A percentile compares a stretch with the other conserved stretches of the same genome.
Evolutionary conservation across 2,888 invertebrate genomes (phyloP).

Genomic region (Cantharis rustica): DNA sequence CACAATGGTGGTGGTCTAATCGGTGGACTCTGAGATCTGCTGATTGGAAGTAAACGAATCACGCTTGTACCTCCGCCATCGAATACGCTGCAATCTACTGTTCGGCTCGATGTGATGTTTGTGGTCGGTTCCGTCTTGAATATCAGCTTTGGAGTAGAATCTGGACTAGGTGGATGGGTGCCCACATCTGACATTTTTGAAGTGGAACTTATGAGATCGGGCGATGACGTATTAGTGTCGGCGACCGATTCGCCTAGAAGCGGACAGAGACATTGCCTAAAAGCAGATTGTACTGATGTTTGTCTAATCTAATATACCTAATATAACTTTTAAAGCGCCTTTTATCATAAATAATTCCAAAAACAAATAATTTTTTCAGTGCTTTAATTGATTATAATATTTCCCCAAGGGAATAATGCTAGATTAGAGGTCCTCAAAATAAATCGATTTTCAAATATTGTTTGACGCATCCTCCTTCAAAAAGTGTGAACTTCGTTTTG

Average conservation of each 20-base stretch:
- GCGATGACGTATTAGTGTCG: conserved; percentile 91
- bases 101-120: conserved; percentile 58
- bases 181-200: conserved; percentile 76
- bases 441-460: neutral
- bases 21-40: conserved; percentile 53
- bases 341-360: neutral
- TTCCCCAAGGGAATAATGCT: neutral
- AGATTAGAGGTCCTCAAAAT: neutral
- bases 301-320: conserved; percentile 46
- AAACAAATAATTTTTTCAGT: neutral
- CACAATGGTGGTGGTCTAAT: conserved; percentile 48
- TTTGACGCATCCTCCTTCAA: neutral
- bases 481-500: neutral
- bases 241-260: conserved; percentile 86
- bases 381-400: neutral
- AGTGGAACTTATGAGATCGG: conserved; percentile 83
- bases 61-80: conserved; percentile 56
- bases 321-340: conserved; percentile 16
- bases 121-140: conserved; percentile 56
- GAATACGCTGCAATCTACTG: conserved; percentile 61
- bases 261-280: conserved; percentile 55
- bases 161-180: conserved; percentile 62
- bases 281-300: conserved; percentile 48
- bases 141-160: conserved; percentile 63
- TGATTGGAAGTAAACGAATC: conserved; percentile 48